phyloP scores from a whole-genome alignment of 2,797 vertebrate genomes.

The Neopelma chrysocephalum region DNA sequence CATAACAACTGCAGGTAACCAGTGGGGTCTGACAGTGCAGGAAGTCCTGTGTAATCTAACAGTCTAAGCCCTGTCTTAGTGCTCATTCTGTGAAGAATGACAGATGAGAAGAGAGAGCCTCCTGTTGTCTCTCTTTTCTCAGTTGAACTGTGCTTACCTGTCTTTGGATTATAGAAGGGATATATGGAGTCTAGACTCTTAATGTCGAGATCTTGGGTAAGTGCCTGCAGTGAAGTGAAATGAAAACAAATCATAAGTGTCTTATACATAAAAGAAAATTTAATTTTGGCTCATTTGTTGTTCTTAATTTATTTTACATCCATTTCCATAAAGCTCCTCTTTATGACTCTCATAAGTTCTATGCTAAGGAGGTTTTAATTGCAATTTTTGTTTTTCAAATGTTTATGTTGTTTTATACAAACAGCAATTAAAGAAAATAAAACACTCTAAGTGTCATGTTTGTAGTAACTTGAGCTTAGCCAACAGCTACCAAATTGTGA shows the following conservation, averaged over 20 bases:
- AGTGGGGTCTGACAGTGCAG: background rate
- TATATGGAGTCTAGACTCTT: background rate
- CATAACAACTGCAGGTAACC: background rate
- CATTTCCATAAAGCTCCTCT: background rate
- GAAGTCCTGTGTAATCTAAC: background rate
- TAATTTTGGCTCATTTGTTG: background rate
- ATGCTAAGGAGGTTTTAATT: background rate
- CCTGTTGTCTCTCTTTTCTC: background rate
- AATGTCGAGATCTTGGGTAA: background rate
- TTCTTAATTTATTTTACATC: background rate
- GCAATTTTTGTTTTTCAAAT: background rate
- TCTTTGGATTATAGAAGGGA: background rate
- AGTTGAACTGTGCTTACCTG: background rate
- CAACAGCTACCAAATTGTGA: background rate
- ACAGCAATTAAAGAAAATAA: background rate
- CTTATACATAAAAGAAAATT: background rate
- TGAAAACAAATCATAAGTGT: background rate
- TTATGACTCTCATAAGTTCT: background rate
- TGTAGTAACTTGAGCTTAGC: background rate
- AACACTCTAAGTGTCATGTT: background rate
- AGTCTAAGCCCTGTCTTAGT: background rate
- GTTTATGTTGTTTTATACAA: background rate
- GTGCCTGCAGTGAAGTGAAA: background rate
- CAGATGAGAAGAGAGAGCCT: background rate
- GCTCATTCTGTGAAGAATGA: background rate